Base-by-base conservation (phyloP, 2,113 vertebrate genomes). In the Monarcha castaneiventris region DNA sequence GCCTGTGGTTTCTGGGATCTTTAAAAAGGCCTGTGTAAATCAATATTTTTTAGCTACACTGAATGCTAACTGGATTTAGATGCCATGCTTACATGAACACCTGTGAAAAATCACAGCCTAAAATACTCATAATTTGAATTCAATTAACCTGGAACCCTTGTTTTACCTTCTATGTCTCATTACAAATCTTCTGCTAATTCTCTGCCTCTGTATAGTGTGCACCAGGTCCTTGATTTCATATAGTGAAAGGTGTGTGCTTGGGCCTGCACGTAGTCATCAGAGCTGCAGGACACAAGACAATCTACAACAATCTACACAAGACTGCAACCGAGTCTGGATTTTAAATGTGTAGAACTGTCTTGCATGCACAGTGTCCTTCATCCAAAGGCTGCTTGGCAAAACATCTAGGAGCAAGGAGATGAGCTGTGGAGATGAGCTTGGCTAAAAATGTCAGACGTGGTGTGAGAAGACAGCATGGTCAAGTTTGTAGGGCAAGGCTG, bases 251-350 rank as follows among this genome's bases (percentile, higher is more conserved):
- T 44, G 3, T 33, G 15, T 26, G 0, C 26, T 59, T 83, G 56
- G 51, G 11, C 39, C 37, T 74, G 30, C 44, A 22, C 2, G 1
- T 9, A 25, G 30, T 46, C 12, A 33, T 6, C 1, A 3, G 6
- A 13, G 13, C 23, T 51, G 7, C 29, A 30, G 59, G 3, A 52
- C 27, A 33, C 1, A 3, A 35, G 10, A 11, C 8, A 30, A 5
- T 18, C 58, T 74, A 23, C 12, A n/a, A n/a, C n/a, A n/a, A n/a
- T n/a, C n/a, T n/a, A n/a, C n/a, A n/a, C n/a, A n/a, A 44, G 27
- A 39, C 16, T 32, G 10, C 27, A 79, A 4, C 4, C 0, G 1
- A 27, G 13, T 44, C 49, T 44, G 10, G 30, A 39, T 71, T 59
- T 93, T 63, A 85, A 37, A 32, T 32, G 3, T 37, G 10, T 68